Conservation (phyloP, 2,888 invertebrate genomes). For the Neoaliturus tenellus region DNA sequence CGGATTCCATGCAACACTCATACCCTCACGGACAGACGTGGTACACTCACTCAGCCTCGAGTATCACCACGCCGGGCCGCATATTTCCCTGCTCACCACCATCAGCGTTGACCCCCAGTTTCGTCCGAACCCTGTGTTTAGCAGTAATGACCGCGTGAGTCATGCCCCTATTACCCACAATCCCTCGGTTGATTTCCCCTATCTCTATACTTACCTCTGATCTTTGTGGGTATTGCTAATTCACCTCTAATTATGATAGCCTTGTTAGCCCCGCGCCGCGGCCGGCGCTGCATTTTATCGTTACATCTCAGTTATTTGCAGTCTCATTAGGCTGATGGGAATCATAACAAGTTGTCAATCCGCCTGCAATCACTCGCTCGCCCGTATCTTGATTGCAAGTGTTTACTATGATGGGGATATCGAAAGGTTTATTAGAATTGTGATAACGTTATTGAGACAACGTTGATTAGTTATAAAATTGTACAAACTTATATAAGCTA, state of each 20-base stretch:
- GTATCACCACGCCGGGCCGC: no score
- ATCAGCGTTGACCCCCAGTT: neutral
- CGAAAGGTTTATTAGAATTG: no score
- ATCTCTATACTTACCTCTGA: slow-evolving; percentile 31
- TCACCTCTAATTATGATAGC: slow-evolving; percentile 33
- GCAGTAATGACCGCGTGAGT: neutral
- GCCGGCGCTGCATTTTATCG: slow-evolving; percentile 7
- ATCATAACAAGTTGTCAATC: neutral
- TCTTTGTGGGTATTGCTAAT: slow-evolving; percentile 30
- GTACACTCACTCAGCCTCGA: no score
- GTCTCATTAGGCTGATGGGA: neutral
- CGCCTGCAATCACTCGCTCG: neutral
- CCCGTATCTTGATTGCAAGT: no score
- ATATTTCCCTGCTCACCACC: neutral
- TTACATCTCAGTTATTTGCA: neutral
- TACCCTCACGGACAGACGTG: no score
- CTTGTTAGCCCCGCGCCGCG: slow-evolving; percentile 9
- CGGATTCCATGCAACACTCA: no score
- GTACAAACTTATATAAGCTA: no score
- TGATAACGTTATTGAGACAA: no score
- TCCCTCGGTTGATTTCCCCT: neutral
- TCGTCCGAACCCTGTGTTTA: slow-evolving; percentile 2
- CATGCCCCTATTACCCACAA: slow-evolving; percentile 12
- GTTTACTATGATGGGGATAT: no score
- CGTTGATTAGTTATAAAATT: no score